Percentiles rank a stretch among this genome's conserved stretches.
Evolutionary conservation across 2,797 vertebrate species (phyloP).

Genomic region (Diceros bicornis): DNA sequence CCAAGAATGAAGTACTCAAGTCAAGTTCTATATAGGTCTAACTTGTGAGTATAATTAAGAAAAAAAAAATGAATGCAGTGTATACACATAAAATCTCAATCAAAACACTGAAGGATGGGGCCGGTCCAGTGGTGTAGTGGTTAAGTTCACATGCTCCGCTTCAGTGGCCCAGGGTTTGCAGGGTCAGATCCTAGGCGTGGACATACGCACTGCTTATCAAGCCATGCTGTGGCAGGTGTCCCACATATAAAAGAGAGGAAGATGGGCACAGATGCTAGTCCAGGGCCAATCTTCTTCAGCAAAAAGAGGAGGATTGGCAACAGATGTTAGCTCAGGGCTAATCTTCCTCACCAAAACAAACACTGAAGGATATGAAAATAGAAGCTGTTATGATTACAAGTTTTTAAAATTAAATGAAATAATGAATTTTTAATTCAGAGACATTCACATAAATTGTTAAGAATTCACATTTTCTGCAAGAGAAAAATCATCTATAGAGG

Average conservation of each 20-base stretch:
- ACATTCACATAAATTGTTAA: neutral
- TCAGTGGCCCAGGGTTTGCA: no score
- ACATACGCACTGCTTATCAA: no score
- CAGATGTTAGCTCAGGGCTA: no score
- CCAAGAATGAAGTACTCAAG: constrained; percentile 83
- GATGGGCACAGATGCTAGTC: no score
- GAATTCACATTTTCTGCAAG: neutral
- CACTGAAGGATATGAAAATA: constrained; percentile 59
- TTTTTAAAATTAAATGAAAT: constrained; percentile 4
- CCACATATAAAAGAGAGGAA: no score
- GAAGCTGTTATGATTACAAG: constrained; percentile 59
- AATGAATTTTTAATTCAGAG: neutral
- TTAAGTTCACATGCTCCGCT: no score
- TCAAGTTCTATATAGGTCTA: constrained; percentile 81
- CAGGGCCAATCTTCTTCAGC: no score
- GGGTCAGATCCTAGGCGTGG: no score
- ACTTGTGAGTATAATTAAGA: constrained; percentile 77
- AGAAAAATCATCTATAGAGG: neutral
- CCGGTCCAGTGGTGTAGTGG: no score
- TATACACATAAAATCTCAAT: constrained; percentile 62
- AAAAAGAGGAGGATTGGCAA: no score
- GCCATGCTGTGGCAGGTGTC: no score
- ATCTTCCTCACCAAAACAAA: constrained; percentile 17
- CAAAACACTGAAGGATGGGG: constrained; percentile 60
- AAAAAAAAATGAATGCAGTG: constrained; percentile 62